Evolutionary conservation across 2,888 invertebrate species (phyloP).

Genomic region (Pyrocoelia pectoralis): DNA sequence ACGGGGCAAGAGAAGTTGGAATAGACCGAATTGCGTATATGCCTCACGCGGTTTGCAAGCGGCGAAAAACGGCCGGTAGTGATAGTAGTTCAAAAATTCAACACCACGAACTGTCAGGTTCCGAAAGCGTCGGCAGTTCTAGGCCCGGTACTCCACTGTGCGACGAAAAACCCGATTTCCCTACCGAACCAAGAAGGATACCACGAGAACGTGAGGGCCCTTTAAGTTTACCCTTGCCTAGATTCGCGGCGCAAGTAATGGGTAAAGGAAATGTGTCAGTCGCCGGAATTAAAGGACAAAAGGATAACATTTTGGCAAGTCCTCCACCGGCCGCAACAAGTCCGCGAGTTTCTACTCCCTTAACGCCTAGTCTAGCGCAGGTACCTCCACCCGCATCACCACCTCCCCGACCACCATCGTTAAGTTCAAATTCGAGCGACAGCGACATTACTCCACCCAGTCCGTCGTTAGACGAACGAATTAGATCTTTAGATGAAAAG

Average conservation of each 20-base stretch:
- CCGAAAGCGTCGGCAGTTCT: slow-evolving; percentile 73
- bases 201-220: slow-evolving; percentile 69
- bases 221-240: slow-evolving; percentile 85
- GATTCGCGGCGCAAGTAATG: slow-evolving; percentile 73
- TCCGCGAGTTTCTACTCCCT: slow-evolving; percentile 53
- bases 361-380: slow-evolving; percentile 54
- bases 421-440: slow-evolving; percentile 79
- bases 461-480: slow-evolving; percentile 88
- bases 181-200: slow-evolving; percentile 76
- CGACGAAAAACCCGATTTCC: slow-evolving; percentile 82
- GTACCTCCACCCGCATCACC: slow-evolving; percentile 68
- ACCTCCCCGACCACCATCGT: slow-evolving; percentile 74
- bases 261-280: slow-evolving; percentile 58
- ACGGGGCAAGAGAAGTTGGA: slow-evolving; percentile 46
- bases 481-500: slow-evolving; percentile 91
- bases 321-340: slow-evolving; percentile 63
- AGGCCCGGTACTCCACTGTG: slow-evolving; percentile 87
- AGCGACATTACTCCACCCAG: slow-evolving; percentile 74
- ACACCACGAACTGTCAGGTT: slow-evolving; percentile 66
- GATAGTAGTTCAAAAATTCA: slow-evolving; percentile 52
- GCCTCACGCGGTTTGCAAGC: slow-evolving; percentile 63
- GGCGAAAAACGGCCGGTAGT: slow-evolving; percentile 63
- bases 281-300: slow-evolving; percentile 58
- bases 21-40: slow-evolving; percentile 50
- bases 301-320: slow-evolving; percentile 50